These are phyloP conservation scores for Egretta garzetta DNA, from an alignment of 2,113 vertebrate species.

Conservation along the genomic window DNA sequence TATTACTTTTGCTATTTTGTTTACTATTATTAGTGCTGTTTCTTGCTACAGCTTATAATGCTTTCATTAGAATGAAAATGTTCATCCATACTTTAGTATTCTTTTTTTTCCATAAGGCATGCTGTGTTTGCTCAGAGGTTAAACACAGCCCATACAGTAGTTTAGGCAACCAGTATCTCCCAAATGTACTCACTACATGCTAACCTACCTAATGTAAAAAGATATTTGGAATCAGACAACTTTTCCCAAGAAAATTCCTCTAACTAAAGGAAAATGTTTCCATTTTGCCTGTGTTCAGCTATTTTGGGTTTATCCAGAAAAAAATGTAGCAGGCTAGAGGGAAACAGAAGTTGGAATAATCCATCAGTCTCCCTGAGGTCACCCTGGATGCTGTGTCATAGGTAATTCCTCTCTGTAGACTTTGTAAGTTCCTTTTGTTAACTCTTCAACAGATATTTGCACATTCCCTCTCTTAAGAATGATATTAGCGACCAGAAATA, in stretches of 20 bases:
- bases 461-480: not conserved
- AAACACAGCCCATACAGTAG: not conserved
- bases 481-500: not conserved
- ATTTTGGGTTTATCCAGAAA: not conserved
- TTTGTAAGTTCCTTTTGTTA: not conserved
- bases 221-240: not conserved
- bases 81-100: not conserved
- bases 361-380: not conserved
- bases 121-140: not conserved
- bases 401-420: not conserved
- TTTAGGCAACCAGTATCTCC: not conserved
- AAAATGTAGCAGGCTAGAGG: not conserved
- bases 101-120: not conserved
- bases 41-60: not conserved
- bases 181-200: not conserved
- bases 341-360: not conserved
- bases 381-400: not conserved
- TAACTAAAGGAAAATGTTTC: not conserved
- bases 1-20: not conserved
- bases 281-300: not conserved
- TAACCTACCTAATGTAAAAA: not conserved
- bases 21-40: not conserved
- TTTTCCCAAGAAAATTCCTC: not conserved
- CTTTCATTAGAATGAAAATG: not conserved
- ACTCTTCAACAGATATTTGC: rapidly evolving